A percentile compares a stretch with the other conserved stretches of the same genome.
These are phyloP conservation scores for Harpegnathos saltator DNA, from an alignment of 1,140 invertebrate genomes.

Conservation along the genomic window DNA sequence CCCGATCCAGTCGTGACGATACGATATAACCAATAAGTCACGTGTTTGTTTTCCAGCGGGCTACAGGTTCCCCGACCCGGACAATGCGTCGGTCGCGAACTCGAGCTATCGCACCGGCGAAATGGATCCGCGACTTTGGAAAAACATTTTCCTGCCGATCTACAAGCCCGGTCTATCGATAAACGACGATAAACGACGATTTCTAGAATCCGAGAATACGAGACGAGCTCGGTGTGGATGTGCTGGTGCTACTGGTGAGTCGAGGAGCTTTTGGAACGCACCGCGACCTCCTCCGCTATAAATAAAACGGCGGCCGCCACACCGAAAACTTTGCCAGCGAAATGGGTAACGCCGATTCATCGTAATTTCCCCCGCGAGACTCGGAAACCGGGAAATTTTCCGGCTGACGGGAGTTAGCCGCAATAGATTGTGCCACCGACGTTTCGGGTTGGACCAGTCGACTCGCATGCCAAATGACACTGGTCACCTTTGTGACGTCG, in stretches of 20 bases:
- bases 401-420: slow-evolving; percentile 5
- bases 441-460: background rate
- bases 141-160: background rate
- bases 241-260: slow-evolving; percentile 69
- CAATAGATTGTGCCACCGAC: background rate
- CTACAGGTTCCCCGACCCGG: background rate
- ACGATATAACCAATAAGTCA: slow-evolving; percentile 40
- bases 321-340: slow-evolving; percentile 78
- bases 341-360: slow-evolving; percentile 74
- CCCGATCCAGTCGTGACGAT: slow-evolving; percentile 2
- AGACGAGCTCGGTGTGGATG: slow-evolving; percentile 60
- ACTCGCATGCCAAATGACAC: background rate
- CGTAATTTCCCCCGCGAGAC: slow-evolving; percentile 73
- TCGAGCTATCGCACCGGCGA: background rate
- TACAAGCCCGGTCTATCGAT: too few species aligned
- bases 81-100: background rate
- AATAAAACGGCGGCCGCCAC: slow-evolving; percentile 82
- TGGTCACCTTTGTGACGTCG: slow-evolving; percentile 10
- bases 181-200: slow-evolving; percentile 32
- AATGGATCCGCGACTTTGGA: background rate
- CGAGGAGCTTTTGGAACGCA: slow-evolving; percentile 82
- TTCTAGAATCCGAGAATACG: slow-evolving; percentile 55
- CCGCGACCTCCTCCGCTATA: slow-evolving; percentile 83
- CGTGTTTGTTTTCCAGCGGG: slow-evolving; percentile 7
- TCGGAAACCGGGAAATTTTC: slow-evolving; percentile 22